These are phyloP conservation scores for Troilus luridus DNA, from an alignment of 2,888 invertebrate species.

Conservation along the genomic window DNA sequence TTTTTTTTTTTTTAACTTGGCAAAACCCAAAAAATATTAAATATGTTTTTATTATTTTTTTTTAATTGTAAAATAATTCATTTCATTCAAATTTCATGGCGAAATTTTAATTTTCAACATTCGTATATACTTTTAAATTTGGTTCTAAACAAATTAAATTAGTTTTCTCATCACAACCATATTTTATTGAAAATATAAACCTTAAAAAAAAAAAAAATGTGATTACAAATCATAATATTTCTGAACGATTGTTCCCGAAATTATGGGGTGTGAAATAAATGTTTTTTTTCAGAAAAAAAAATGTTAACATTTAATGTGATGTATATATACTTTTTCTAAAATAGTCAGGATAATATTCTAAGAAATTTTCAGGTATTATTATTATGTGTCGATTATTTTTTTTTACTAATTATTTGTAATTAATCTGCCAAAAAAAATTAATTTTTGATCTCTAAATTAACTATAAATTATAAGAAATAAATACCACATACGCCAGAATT, in stretches of 20 bases:
- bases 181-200: no score
- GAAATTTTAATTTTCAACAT: background rate
- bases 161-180: no score
- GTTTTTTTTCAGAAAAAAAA: no score
- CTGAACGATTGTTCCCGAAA: no score
- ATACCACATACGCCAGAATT: conserved; percentile 1
- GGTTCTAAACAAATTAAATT: background rate
- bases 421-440: background rate
- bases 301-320: no score
- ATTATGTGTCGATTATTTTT: background rate
- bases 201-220: no score
- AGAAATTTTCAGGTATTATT: background rate
- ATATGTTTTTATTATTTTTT: no score
- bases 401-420: background rate
- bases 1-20: no score
- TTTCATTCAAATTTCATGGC: background rate
- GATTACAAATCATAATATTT: no score
- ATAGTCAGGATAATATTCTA: background rate
- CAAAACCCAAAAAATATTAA: no score
- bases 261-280: no score
- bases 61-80: background rate
- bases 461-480: background rate
- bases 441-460: background rate
- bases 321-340: background rate
- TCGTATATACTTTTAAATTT: background rate